phyloP scores from a whole-genome alignment of 2,113 vertebrate genomes.

The Cranoglanis bouderius region DNA sequence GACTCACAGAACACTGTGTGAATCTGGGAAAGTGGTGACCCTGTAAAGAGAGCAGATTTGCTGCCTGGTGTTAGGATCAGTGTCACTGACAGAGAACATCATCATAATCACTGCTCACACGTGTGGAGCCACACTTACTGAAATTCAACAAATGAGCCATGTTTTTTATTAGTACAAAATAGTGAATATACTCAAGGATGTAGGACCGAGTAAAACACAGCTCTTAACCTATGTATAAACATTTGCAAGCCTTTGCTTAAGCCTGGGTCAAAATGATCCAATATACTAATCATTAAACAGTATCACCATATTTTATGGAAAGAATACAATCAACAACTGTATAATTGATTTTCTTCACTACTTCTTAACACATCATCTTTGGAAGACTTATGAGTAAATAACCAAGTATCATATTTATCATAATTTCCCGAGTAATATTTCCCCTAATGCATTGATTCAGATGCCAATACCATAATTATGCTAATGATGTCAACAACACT shows the following conservation, averaged over 20 bases:
- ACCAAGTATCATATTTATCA: neutral
- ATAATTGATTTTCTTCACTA: neutral
- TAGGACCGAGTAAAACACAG: neutral
- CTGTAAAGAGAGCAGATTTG: slow-evolving; percentile 31
- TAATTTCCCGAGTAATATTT: neutral
- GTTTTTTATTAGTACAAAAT: neutral
- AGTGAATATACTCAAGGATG: neutral
- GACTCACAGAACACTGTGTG: slow-evolving; percentile 50
- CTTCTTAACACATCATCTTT: neutral
- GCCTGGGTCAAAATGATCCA: neutral
- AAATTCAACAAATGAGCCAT: neutral
- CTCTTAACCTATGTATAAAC: neutral
- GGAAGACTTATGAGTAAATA: neutral
- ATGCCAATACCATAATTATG: neutral
- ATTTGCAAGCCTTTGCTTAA: no score
- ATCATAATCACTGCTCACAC: neutral
- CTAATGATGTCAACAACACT: neutral
- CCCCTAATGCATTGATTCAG: neutral
- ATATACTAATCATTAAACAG: neutral
- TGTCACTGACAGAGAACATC: slow-evolving; percentile 37
- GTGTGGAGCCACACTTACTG: neutral
- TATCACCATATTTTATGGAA: neutral
- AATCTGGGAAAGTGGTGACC: slow-evolving; percentile 73
- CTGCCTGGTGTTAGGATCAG: slow-evolving; percentile 43
- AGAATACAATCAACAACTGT: neutral